Conservation (phyloP, 2,113 vertebrate genomes). For the Rhea pennata region DNA sequence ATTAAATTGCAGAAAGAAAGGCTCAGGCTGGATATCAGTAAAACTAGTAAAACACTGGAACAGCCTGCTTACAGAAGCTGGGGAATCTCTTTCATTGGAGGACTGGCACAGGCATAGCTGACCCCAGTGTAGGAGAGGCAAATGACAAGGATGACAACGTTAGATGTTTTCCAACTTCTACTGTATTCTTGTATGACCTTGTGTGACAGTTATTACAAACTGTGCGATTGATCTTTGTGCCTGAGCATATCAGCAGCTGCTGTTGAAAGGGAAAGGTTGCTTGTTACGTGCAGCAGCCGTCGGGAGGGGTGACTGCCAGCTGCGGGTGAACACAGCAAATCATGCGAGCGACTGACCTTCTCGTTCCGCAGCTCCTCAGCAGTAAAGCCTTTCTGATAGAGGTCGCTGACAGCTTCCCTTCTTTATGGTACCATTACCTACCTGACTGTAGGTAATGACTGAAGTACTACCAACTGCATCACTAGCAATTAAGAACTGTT, state of each 20-base stretch:
- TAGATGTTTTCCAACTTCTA: background rate
- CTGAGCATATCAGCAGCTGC: background rate
- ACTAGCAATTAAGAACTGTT: background rate
- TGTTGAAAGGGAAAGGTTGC: background rate
- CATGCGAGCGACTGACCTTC: accelerated
- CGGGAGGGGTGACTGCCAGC: accelerated
- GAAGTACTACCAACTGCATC: background rate
- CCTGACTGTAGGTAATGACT: background rate
- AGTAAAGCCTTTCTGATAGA: background rate
- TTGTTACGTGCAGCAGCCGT: background rate
- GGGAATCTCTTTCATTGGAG: background rate
- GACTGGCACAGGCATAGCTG: background rate
- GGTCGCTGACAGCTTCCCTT: background rate
- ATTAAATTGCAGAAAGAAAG: background rate
- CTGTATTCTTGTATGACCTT: background rate
- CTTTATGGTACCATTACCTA: background rate
- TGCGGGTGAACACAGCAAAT: background rate
- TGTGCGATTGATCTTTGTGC: background rate
- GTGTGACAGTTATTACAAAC: background rate
- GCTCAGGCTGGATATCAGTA: background rate
- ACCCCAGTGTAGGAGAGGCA: background rate
- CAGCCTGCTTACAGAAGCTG: background rate
- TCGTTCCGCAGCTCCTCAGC: background rate
- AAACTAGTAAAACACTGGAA: background rate
- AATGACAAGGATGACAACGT: background rate